Base-by-base conservation (phyloP, 2,888 invertebrate genomes). In the Himalopsyche kuldschensis region DNA sequence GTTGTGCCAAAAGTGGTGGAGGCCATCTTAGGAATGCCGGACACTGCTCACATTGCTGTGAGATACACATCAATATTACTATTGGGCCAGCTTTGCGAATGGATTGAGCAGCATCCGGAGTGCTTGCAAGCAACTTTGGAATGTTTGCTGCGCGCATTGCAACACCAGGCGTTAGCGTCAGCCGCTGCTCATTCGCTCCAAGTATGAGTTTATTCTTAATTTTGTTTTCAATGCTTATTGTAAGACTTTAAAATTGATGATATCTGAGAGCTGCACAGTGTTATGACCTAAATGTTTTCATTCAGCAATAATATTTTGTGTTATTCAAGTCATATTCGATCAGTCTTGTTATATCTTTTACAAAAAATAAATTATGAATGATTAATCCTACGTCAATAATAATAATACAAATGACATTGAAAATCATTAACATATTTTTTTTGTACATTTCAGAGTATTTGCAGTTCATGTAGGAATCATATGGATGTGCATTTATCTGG, bases 1-100 rank as follows among this genome's bases (percentile, higher is more conserved):
- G 95, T 97, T 79, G 97, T 98, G 81, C 98, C 98, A 15, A 96
- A 97, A 90, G 97, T 99, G 35, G 95, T 99, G 15, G 96, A 97
- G 89, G 97, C 97, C 17, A 97, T 99, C 85, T 90, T 98, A 55
- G 94, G 94, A 86, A 94, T 98, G 88, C 97, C 98, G 0, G 94
- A 94, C 87, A 94, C 94, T 35, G 94, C 95, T 0, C 99, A 99
- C 89, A 93, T 96, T 41, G 97, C 97, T 0, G 97, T 99, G 0
- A 93, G 96, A 82, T 95, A 96, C 89, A 98, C 98, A 0, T 97
- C 98, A 87, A 94, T 98, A 83, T 92, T 96, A 87, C 91, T 98
- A 78, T 91, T 98, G 76, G 98, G 98, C 0, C 98, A 98, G 90
- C 92, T 98, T 55, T 95, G 97, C 89, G 99, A 99, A 89, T 99